These are phyloP conservation scores for Nemurella pictetii DNA, from an alignment of 2,888 invertebrate genomes.

Conservation along the genomic window DNA sequence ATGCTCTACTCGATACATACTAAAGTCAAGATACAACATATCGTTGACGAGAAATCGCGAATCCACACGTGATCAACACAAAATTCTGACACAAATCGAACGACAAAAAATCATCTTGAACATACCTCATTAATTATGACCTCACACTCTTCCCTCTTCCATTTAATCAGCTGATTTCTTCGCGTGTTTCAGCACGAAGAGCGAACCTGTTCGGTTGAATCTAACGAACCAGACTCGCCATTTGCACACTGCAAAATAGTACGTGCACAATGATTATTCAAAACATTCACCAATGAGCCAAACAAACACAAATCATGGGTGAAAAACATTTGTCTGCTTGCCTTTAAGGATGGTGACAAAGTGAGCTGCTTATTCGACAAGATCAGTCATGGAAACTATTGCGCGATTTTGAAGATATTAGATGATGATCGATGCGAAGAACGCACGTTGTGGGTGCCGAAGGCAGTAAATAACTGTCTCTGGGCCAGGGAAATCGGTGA, in stretches of 20 bases:
- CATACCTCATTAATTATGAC: too few species aligned
- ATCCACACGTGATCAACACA: too few species aligned
- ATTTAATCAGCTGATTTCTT: too few species aligned
- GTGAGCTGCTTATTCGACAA: neutral
- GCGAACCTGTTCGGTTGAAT: too few species aligned
- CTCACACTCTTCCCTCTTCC: too few species aligned
- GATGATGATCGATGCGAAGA: conserved; percentile 1
- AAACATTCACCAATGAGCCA: neutral
- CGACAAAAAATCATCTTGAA: too few species aligned
- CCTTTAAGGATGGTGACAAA: neutral
- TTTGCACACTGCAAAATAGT: neutral
- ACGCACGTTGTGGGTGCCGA: neutral
- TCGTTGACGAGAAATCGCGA: too few species aligned
- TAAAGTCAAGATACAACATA: too few species aligned
- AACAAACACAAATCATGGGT: neutral
- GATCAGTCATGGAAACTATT: conserved; percentile 1
- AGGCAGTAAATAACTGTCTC: neutral
- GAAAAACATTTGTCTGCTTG: neutral
- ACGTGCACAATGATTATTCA: neutral
- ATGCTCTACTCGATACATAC: too few species aligned
- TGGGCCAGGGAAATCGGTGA: neutral
- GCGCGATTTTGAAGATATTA: neutral
- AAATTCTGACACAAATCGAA: too few species aligned
- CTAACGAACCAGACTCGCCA: too few species aligned
- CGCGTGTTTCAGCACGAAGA: too few species aligned